Evolutionary conservation across 1,140 invertebrate genomes (phyloP).

Genomic region (Chironomus striatipennis): DNA sequence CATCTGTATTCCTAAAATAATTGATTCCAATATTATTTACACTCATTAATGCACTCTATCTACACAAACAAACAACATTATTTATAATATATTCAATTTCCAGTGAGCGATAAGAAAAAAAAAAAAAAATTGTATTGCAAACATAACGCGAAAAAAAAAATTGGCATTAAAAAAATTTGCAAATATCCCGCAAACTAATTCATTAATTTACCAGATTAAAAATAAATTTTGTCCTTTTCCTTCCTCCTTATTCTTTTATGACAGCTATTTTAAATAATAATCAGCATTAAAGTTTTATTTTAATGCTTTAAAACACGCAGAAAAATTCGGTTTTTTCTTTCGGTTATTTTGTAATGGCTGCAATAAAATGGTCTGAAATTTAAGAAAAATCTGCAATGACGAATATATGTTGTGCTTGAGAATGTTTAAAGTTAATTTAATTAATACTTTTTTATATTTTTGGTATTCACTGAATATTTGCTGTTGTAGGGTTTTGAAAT

Average conservation of each 20-base stretch:
- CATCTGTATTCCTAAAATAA: neutral
- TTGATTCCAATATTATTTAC: too few relatives aligned
- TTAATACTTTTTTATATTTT: too few relatives aligned
- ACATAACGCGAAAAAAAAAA: slow-evolving; percentile 13
- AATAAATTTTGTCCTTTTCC: neutral
- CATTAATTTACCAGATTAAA: neutral
- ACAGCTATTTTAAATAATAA: neutral
- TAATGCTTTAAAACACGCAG: neutral
- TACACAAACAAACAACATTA: too few relatives aligned
- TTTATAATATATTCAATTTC: too few relatives aligned
- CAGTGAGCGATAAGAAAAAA: neutral
- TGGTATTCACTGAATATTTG: too few relatives aligned
- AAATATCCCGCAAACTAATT: neutral
- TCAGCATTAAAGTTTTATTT: neutral
- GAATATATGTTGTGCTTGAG: too few relatives aligned
- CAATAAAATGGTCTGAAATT: too few relatives aligned
- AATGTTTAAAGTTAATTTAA: too few relatives aligned
- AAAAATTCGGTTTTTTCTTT: neutral
- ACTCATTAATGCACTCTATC: too few relatives aligned
- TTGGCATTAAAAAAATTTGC: neutral
- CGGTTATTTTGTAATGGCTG: neutral
- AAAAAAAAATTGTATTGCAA: neutral
- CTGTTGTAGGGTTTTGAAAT: too few relatives aligned
- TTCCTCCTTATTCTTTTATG: neutral
- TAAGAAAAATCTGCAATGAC: too few relatives aligned